phyloP scores from a whole-genome alignment of 1,140 invertebrate genomes.

The Bombus balteatus region DNA sequence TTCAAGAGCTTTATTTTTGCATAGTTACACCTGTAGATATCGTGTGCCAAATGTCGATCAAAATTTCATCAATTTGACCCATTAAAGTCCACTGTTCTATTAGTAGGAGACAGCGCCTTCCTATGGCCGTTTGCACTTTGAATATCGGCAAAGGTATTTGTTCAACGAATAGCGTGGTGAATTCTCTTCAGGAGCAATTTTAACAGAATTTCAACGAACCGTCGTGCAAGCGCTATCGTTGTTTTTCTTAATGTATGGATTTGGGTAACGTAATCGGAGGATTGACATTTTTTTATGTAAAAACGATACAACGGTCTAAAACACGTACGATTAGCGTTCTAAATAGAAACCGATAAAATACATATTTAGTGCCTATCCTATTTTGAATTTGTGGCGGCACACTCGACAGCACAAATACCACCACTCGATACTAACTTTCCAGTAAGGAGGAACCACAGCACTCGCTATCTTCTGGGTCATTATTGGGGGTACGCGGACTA shows the following conservation, averaged over 20 bases:
- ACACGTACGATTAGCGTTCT: too few species aligned
- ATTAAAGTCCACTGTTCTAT: conserved; percentile 18
- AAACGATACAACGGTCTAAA: not conserved
- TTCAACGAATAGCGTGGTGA: not conserved
- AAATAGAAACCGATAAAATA: too few species aligned
- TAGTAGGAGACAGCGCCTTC: not conserved
- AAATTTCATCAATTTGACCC: conserved; percentile 33
- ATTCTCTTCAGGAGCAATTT: not conserved
- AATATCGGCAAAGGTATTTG: conserved; percentile 9
- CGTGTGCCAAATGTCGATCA: conserved; percentile 1
- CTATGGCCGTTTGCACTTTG: conserved; percentile 7
- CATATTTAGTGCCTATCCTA: too few species aligned
- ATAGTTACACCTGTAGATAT: not conserved
- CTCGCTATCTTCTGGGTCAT: too few species aligned
- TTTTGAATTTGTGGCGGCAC: too few species aligned
- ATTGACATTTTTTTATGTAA: not conserved
- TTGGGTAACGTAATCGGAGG: not conserved
- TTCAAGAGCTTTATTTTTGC: not conserved
- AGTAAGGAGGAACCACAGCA: too few species aligned
- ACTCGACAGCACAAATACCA: too few species aligned
- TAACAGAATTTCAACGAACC: not conserved
- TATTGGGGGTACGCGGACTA: too few species aligned
- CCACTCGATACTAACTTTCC: too few species aligned
- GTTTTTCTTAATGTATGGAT: not conserved
- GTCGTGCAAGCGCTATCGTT: too few species aligned